phyloP scores from a whole-genome alignment of 2,113 vertebrate genomes.

The Lanius collurio region DNA sequence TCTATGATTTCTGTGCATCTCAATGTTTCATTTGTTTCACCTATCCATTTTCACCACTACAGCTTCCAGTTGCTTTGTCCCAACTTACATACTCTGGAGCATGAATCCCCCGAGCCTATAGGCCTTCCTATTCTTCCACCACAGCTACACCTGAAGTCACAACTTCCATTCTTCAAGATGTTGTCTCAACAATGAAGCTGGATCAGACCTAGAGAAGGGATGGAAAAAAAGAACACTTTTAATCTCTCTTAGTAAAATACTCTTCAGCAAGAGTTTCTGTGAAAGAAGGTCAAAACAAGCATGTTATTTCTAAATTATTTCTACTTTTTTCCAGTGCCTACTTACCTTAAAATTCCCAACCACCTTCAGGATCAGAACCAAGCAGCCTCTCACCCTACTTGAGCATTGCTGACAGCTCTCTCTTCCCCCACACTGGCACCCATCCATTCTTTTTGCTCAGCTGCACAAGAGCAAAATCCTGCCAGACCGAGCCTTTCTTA shows the following conservation, averaged over 20 bases:
- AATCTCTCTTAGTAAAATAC: not conserved
- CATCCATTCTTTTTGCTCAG: not conserved
- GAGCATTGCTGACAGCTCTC: not conserved
- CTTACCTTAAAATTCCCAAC: not conserved
- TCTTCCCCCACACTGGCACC: not conserved
- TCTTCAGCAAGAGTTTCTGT: not conserved
- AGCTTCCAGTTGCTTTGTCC: not conserved
- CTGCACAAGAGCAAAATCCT: not conserved
- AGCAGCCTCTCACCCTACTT: not conserved
- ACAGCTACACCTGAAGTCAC: not conserved
- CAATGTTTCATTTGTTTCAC: not conserved
- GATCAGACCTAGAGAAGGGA: not conserved
- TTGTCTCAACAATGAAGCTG: not conserved
- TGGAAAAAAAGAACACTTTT: not conserved
- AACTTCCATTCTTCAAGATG: not conserved
- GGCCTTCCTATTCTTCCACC: not conserved
- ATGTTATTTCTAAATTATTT: not conserved
- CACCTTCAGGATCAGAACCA: not conserved
- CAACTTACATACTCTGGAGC: not conserved
- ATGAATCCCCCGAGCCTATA: not conserved
- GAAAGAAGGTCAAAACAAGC: not conserved
- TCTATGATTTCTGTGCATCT: not conserved
- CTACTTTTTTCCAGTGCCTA: not conserved
- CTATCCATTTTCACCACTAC: not conserved
- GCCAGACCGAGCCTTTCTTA: not conserved